Evolutionary conservation across 2,888 invertebrate species (phyloP).

Genomic region (Zygothrica quintamaculata): DNA sequence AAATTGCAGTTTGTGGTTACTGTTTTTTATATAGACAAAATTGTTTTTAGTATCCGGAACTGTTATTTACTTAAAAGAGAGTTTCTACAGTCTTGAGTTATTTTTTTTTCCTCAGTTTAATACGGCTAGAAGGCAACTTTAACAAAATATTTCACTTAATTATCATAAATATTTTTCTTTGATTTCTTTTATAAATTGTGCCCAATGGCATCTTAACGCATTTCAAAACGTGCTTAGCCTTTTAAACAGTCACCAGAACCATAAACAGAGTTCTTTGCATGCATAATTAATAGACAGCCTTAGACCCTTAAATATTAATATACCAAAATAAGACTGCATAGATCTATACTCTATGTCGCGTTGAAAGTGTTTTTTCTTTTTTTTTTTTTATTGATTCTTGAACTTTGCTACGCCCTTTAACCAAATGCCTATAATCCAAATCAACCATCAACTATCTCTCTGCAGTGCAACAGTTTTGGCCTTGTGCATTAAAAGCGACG

Average conservation of each 20-base stretch:
- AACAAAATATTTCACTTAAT: constrained; percentile 48
- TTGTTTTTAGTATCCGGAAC: no score
- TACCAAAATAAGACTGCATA: constrained; percentile 53
- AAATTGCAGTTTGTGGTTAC: constrained; percentile 52
- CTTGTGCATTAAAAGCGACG: constrained; percentile 59
- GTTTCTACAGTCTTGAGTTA: not conserved
- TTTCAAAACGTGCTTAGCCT: constrained; percentile 64
- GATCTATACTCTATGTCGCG: constrained; percentile 37
- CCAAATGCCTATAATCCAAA: constrained; percentile 16
- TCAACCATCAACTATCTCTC: constrained; percentile 38
- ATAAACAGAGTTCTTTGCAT: constrained; percentile 54
- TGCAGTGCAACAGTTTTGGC: constrained; percentile 71
- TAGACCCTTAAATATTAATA: constrained; percentile 35
- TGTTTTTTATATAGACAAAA: constrained; percentile 8
- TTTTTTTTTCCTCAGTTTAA: no score
- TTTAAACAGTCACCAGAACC: constrained; percentile 34
- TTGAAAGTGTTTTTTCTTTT: constrained; percentile 17
- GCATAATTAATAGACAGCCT: constrained; percentile 66
- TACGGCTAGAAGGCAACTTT: not conserved
- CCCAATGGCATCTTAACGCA: constrained; percentile 47
- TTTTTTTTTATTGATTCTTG: no score
- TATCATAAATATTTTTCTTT: constrained; percentile 68
- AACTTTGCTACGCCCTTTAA: constrained; percentile 31
- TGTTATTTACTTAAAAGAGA: not conserved
- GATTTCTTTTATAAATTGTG: constrained; percentile 55